Conservation (phyloP, 2,797 vertebrate genomes). For the Netta rufina region DNA sequence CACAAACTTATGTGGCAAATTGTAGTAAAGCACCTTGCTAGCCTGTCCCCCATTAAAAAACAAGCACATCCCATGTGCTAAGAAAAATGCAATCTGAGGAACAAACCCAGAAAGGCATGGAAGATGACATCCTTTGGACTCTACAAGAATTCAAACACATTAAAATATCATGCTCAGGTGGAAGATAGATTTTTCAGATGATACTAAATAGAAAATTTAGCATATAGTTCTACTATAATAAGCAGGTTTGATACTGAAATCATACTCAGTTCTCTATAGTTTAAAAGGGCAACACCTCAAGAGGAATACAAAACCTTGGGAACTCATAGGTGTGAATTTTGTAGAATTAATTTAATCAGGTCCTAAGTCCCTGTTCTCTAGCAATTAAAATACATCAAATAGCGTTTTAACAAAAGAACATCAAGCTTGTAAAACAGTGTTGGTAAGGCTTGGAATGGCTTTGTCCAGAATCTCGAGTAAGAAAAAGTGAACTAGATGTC, state of each 20-base stretch:
- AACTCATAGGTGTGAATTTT: neutral
- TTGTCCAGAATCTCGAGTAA: neutral
- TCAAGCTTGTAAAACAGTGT: neutral
- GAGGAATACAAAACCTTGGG: neutral
- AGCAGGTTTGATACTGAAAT: neutral
- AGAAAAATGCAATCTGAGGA: neutral
- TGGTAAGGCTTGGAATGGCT: neutral
- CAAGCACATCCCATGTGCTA: neutral
- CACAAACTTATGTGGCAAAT: neutral
- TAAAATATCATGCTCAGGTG: neutral
- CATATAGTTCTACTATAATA: neutral
- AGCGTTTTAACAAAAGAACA: neutral
- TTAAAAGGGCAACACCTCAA: neutral
- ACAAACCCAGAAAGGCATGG: neutral
- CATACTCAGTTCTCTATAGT: neutral
- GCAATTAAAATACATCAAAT: neutral
- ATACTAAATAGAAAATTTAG: neutral
- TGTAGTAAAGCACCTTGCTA: neutral
- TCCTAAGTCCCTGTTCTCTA: neutral
- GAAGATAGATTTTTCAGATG: neutral
- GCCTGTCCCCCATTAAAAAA: neutral
- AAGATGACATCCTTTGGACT: neutral
- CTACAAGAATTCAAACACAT: neutral
- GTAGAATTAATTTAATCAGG: neutral
- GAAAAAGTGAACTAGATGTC: neutral